A percentile compares a stretch with the other conserved stretches of the same genome.
These are phyloP conservation scores for Tromatobia lineatoria DNA, from an alignment of 2,888 invertebrate species.

Conservation along the genomic window DNA sequence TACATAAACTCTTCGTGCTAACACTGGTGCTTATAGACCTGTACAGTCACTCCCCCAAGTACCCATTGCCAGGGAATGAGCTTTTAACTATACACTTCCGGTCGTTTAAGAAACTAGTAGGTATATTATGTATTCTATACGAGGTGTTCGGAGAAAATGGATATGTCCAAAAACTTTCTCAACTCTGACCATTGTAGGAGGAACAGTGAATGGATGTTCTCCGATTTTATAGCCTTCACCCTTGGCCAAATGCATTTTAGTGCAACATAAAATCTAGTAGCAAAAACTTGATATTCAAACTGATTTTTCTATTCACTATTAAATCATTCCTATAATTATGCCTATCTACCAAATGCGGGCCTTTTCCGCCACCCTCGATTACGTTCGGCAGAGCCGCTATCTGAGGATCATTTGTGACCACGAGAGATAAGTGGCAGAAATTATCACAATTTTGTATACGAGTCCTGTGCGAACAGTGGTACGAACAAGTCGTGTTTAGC, in stretches of 20 bases:
- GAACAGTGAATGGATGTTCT: conserved; percentile 5
- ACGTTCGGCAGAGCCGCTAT: too few relatives aligned
- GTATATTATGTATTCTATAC: neutral
- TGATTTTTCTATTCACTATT: neutral
- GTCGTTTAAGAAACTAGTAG: neutral
- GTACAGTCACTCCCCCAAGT: neutral
- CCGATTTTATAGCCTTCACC: conserved; percentile 17
- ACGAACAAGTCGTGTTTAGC: too few relatives aligned
- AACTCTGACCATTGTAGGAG: neutral
- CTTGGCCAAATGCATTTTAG: neutral
- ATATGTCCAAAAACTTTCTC: conserved; percentile 8
- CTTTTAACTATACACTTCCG: conserved; percentile 33
- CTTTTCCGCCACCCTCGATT: neutral
- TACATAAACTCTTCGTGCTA: conserved; percentile 24
- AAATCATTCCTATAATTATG: too few relatives aligned
- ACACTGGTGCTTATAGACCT: conserved; percentile 12
- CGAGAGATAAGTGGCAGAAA: too few relatives aligned
- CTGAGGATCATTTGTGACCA: too few relatives aligned
- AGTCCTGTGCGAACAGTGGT: too few relatives aligned
- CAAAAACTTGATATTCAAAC: conserved; percentile 5
- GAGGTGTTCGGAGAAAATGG: neutral
- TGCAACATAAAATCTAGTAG: neutral
- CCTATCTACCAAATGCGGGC: too few relatives aligned
- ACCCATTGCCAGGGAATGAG: conserved; percentile 4
- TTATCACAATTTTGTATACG: too few relatives aligned